Conservation (phyloP, 2,888 invertebrate genomes). For the Stictocephala bisonia region DNA sequence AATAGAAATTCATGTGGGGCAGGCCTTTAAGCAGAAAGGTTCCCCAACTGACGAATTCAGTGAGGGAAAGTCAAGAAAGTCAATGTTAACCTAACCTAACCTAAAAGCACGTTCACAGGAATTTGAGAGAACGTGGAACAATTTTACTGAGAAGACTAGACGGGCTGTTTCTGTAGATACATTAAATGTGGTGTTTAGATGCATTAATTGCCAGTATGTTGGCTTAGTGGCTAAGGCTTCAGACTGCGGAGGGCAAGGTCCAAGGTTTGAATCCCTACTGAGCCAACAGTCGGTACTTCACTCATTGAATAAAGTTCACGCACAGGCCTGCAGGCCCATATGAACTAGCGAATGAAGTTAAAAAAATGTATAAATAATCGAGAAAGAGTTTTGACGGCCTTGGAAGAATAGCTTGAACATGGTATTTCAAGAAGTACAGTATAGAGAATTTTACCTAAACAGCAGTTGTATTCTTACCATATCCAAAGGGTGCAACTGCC, state of each 20-base stretch:
- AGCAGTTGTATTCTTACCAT: constrained; percentile 26
- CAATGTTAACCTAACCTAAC: too few species aligned
- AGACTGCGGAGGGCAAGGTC: too few species aligned
- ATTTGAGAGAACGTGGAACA: constrained; percentile 36
- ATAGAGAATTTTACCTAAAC: constrained; percentile 9
- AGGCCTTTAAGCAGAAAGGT: constrained; percentile 28
- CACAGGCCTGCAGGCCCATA: too few species aligned
- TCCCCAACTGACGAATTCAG: constrained; percentile 17
- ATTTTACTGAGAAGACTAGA: constrained; percentile 18
- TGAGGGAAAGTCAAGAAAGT: constrained; percentile 28
- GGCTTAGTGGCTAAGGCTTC: too few species aligned
- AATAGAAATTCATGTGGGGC: constrained; percentile 32
- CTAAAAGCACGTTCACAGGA: constrained; percentile 42
- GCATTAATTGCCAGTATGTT: too few species aligned
- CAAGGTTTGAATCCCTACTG: too few species aligned
- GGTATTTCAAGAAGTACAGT: constrained; percentile 16
- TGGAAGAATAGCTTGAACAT: constrained; percentile 29
- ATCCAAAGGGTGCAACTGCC: constrained; percentile 33
- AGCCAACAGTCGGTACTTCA: too few species aligned
- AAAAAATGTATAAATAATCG: too few species aligned
- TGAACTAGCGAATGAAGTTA: too few species aligned
- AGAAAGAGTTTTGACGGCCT: constrained; percentile 43
- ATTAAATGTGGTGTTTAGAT: too few species aligned
- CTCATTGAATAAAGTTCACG: too few species aligned
- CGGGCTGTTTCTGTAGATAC: constrained; percentile 32